Evolutionary conservation across 1,140 invertebrate species (phyloP), one percentile per base, ranked within the genome.

Genomic region (Drosophila subpulchrella): DNA sequence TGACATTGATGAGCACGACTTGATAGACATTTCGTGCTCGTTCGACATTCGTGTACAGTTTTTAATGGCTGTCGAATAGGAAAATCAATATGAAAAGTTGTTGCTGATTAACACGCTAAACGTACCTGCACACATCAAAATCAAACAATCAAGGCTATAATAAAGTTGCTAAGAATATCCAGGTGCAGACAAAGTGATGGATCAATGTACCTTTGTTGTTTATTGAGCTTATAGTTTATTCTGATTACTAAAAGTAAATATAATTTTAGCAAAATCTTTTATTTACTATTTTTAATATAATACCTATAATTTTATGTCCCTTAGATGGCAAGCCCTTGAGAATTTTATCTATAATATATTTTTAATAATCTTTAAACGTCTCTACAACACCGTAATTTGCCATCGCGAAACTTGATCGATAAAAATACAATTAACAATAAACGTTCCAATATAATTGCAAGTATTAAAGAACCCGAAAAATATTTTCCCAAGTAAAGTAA

Each of bases 41-140:
- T 56, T 51, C 50, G 50, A 32, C 63, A 71, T 88, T 82, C 81
- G 68, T 86, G 68, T 78, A 20, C 24, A 68, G 13, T 56, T 86
- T 65, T 75, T 85, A 86, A 82, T 75, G 83, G 75, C 67, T 85
- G 70, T 55, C 63, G 50, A 75, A 73, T 36, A 34, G 53, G 30
- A 78, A 85, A 85, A 85, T 85, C 82, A 75, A 85, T 85, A 86
- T 36, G 46, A 44, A 66, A 63, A 75, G 72, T 82, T 30, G 56
- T 83, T 44, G 50, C 44, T 76, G 78, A 81, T 86, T 86, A 81
- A 73, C 82, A 85, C 78, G 72, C 56, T 36, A 46, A 50, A 67
- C 54, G 54, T 54, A 57, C 62, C 55, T 36, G 48, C 36, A 51
- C 15, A 54, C 36, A 55, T 27, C 46, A 50, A 48, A 58, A 57